Percentiles rank a stretch among this genome's conserved stretches.
Evolutionary conservation across 2,113 vertebrate genomes (phyloP).

Genomic region (Circaetus gallicus): DNA sequence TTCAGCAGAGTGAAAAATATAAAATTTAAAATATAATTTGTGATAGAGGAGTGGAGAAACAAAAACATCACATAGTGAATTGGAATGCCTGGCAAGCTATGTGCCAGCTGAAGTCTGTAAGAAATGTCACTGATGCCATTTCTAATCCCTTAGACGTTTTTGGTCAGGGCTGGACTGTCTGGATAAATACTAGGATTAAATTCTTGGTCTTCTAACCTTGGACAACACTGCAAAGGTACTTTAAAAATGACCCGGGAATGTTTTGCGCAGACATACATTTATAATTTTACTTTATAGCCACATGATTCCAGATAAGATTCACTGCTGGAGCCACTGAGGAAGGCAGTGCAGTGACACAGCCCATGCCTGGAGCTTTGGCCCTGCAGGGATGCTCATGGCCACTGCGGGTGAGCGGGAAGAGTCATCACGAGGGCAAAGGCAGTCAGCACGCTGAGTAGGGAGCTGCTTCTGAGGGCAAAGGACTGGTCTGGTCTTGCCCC

Average conservation of each 20-base stretch:
- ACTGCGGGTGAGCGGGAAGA: neutral
- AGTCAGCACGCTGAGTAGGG: accelerated
- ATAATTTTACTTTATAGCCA: neutral
- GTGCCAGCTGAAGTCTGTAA: neutral
- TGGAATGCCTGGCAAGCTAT: neutral
- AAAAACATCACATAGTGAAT: neutral
- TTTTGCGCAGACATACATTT: neutral
- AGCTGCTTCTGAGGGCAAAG: neutral
- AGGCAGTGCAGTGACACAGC: neutral
- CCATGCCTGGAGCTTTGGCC: neutral
- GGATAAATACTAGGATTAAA: neutral
- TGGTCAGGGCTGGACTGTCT: neutral
- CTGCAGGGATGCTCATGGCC: neutral
- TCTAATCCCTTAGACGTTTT: neutral
- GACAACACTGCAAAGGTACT: neutral
- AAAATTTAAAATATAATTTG: neutral
- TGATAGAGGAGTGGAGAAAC: neutral
- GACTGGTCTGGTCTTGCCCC: neutral
- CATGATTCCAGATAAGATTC: neutral
- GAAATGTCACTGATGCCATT: neutral
- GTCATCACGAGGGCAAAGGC: neutral
- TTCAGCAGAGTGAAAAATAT: neutral
- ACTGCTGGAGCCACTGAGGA: neutral
- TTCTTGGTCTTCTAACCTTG: neutral
- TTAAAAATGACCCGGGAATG: neutral